A percentile compares a stretch with the other conserved stretches of the same genome.
Conservation (phyloP, 1,140 invertebrate species). For the Chlorops oryzae region DNA sequence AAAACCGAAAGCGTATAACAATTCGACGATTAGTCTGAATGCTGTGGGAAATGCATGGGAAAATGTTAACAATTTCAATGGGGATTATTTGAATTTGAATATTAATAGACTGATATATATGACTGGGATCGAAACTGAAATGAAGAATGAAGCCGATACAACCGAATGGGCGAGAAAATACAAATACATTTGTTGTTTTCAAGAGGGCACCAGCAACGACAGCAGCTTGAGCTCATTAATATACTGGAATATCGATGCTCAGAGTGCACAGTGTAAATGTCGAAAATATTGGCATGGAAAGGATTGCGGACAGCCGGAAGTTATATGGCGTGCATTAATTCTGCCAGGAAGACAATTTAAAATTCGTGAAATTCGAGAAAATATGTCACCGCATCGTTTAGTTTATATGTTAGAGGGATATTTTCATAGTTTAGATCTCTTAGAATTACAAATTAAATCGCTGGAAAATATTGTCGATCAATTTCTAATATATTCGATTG, state of each 20-base stretch:
- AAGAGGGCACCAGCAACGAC: slow-evolving; percentile 51
- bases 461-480: slow-evolving; percentile 57
- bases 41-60: too few relatives aligned
- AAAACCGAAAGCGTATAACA: too few relatives aligned
- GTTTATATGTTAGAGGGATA: slow-evolving; percentile 56
- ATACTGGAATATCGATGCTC: too few relatives aligned
- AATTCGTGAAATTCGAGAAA: slow-evolving; percentile 38
- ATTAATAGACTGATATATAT: slow-evolving; percentile 23
- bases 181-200: slow-evolving; percentile 55
- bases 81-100: too few relatives aligned
- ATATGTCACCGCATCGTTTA: slow-evolving; percentile 49
- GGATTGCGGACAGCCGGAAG: slow-evolving; percentile 61
- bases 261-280: too few relatives aligned
- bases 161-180: too few relatives aligned
- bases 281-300: slow-evolving; percentile 57
- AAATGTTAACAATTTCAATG: too few relatives aligned
- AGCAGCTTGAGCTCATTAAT: too few relatives aligned
- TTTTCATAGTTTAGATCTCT: slow-evolving; percentile 51
- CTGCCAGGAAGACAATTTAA: slow-evolving; percentile 35
- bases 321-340: slow-evolving; percentile 60
- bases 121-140: slow-evolving; percentile 21
- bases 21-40: too few relatives aligned
- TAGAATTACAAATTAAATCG: slow-evolving; percentile 57
- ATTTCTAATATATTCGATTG: slow-evolving; percentile 52
- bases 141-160: slow-evolving; percentile 50